Conservation (phyloP, 2,797 vertebrate species). For the Dipus sagitta region DNA sequence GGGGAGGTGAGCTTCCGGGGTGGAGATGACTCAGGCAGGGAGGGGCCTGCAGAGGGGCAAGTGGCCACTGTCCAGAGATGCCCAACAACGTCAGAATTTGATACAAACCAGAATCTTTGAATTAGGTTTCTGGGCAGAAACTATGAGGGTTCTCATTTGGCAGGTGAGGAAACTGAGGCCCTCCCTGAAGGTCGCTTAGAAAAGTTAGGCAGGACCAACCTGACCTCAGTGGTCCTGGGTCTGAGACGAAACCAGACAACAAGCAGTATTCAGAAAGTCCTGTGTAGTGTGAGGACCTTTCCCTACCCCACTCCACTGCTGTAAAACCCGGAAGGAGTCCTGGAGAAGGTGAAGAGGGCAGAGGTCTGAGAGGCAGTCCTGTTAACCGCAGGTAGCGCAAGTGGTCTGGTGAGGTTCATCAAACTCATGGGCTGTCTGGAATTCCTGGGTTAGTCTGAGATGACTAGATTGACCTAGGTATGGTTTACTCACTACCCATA, state of each 20-base stretch:
- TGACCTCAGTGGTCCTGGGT: background rate
- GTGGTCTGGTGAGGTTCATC: background rate
- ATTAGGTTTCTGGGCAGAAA: background rate
- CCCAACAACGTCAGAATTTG: background rate
- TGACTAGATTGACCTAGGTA: background rate
- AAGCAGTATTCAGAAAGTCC: background rate
- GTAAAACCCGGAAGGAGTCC: background rate
- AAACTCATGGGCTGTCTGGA: background rate
- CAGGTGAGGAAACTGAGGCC: background rate
- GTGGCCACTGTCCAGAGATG: background rate
- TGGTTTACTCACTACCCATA: background rate
- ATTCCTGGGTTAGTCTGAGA: background rate
- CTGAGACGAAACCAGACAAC: background rate
- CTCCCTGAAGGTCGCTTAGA: background rate
- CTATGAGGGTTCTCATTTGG: background rate
- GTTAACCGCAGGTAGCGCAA: too few relatives aligned
- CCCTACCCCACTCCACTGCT: background rate
- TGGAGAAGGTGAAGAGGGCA: background rate
- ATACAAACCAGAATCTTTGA: background rate
- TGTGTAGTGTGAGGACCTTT: fast-evolving
- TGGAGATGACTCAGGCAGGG: background rate
- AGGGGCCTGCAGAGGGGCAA: background rate
- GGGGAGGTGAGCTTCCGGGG: background rate
- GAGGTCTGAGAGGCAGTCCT: background rate
- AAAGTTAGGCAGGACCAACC: background rate